Evolutionary conservation across 2,113 vertebrate genomes (phyloP), one percentile per base, ranked within the genome.

Genomic region (Microtus oregoni): DNA sequence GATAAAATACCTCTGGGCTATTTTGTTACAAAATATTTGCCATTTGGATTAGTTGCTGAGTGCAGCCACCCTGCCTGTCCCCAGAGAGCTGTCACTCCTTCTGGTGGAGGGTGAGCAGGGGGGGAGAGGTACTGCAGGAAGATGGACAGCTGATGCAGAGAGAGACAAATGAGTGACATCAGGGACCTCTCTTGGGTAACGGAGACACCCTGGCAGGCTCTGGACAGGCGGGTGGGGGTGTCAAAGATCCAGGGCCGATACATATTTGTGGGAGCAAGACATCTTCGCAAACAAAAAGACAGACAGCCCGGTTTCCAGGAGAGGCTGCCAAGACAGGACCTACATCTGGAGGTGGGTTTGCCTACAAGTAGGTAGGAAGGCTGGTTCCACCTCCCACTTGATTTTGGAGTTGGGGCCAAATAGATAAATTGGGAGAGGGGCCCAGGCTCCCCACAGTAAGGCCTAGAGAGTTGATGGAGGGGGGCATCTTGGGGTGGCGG

Each of bases 1-100:
- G 98, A 98, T 98, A 98, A 99, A 99, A 99, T 98, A 99, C 98
- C 97, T 98, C 98, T 98, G 98, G 97, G 98, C 98, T 98, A 98
- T 98, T 98, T 98, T 97, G 96, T 99, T 98, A 99, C 98, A 99
- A 98, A 99, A 98, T 98, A 98, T 98, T 98, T 98, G 97, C 98
- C 98, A 96, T 98, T 98, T 98, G 98, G 98, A 98, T 96, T 97
- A 94, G 97, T 98, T 17, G 88, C 98, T 98, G 98, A 98, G 98
- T 98, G 97, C 97, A 98, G 98, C 95, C 97, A 89, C 97, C 96
- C 98, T 90, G 52, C 97, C 98, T 98, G 98, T 97, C 96, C 97
- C 98, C 87, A 95, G 98, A 97, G 97, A 98, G 98, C 86, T 92
- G 95, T 97, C 95, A 98, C 96, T 97, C 70, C 58, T 0, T 2